Evolutionary conservation across 2,113 vertebrate genomes (phyloP).

Genomic region (Anoplopoma fimbria): DNA sequence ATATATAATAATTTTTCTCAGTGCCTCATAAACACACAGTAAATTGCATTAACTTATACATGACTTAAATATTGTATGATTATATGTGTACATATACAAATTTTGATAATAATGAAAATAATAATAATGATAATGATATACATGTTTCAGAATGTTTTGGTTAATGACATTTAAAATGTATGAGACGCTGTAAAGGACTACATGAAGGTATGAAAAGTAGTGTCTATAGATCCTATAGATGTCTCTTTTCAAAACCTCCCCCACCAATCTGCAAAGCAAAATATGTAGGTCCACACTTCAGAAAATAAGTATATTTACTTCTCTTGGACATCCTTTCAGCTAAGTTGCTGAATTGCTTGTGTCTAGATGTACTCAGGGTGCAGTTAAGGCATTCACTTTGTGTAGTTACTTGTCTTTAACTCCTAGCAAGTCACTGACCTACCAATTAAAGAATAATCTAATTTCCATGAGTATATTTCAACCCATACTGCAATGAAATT

Average conservation of each 20-base stretch:
- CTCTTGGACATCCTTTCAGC: constrained; percentile 21
- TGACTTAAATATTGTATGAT: neutral
- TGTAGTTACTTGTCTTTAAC: constrained; percentile 17
- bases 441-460: constrained; percentile 6
- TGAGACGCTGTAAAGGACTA: constrained; percentile 8
- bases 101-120: neutral
- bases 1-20: neutral
- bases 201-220: constrained; percentile 30
- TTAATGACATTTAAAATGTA: neutral
- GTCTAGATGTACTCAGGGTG: constrained; percentile 25
- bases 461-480: neutral
- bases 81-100: neutral
- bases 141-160: neutral
- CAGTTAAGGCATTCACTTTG: constrained; percentile 29
- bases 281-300: constrained; percentile 40
- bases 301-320: constrained; percentile 30
- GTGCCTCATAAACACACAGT: constrained; percentile 32
- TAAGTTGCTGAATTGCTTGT: constrained; percentile 55
- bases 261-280: constrained; percentile 15
- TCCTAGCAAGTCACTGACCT: constrained; percentile 16
- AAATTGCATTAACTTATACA: neutral
- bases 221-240: neutral
- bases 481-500: constrained; percentile 14
- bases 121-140: neutral
- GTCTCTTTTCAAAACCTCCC: neutral